phyloP scores from a whole-genome alignment of 2,113 vertebrate species.

The Peucedramus taeniatus region DNA sequence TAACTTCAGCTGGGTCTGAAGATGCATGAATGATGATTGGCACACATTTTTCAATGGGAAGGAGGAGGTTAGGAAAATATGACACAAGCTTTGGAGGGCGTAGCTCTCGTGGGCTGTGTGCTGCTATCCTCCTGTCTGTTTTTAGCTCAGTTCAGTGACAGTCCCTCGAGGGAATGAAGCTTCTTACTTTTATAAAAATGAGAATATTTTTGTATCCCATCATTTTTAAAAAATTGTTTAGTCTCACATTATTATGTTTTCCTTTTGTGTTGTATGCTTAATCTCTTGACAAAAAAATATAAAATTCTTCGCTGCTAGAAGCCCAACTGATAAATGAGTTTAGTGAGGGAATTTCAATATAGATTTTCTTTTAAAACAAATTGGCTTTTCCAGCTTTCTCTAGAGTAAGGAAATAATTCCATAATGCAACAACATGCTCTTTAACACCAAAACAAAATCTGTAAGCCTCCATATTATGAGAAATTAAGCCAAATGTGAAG shows the following conservation, averaged over 20 bases:
- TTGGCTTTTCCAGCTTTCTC: background rate
- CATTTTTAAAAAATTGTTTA: accelerated
- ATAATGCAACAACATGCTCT: background rate
- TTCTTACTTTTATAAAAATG: background rate
- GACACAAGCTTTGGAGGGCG: background rate
- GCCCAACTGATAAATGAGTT: background rate
- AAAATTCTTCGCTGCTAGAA: background rate
- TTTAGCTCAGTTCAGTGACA: background rate
- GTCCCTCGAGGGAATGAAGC: background rate
- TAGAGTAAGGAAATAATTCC: background rate
- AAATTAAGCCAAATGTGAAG: background rate
- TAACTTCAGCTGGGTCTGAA: conserved; percentile 13
- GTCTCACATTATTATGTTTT: background rate
- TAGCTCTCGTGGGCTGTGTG: background rate
- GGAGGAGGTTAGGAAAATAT: background rate
- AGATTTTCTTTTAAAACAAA: background rate
- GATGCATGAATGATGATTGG: conserved; percentile 25
- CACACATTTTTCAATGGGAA: background rate
- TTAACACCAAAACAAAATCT: background rate
- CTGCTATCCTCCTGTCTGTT: background rate
- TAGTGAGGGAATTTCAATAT: background rate
- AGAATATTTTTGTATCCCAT: background rate
- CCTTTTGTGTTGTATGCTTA: background rate
- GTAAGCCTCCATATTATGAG: background rate
- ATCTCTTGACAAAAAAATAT: background rate